These are phyloP conservation scores for Paraescarpia echinospica DNA, from an alignment of 1,140 invertebrate species.

Conservation along the genomic window DNA sequence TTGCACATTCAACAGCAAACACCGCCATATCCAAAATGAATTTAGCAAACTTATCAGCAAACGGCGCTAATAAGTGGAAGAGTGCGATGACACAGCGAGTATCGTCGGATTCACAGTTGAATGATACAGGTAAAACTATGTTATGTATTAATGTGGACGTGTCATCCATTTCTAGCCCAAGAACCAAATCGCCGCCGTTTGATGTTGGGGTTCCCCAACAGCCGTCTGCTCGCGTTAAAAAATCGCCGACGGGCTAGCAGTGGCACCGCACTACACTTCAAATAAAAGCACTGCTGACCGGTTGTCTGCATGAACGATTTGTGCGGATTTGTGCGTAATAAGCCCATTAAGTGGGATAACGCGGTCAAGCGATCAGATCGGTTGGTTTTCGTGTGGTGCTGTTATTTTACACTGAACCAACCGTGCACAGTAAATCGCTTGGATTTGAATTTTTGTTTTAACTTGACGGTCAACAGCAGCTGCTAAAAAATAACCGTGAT, in stretches of 20 bases:
- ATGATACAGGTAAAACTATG: background rate
- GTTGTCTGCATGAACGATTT: background rate
- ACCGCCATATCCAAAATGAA: constrained; percentile 5
- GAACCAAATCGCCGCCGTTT: background rate
- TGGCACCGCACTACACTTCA: background rate
- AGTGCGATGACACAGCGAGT: background rate
- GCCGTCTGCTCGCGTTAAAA: background rate
- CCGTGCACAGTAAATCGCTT: background rate
- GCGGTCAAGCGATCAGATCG: background rate
- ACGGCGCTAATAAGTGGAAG: background rate
- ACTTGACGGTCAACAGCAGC: background rate
- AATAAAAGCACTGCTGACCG: constrained; percentile 4
- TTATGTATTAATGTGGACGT: background rate
- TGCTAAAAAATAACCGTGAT: background rate
- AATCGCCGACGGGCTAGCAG: background rate
- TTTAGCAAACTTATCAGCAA: background rate
- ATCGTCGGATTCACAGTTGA: background rate
- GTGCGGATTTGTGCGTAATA: background rate
- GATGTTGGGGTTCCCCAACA: background rate
- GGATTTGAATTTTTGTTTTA: background rate
- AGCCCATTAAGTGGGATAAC: background rate
- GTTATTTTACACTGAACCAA: background rate
- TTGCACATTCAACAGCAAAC: constrained; percentile 5
- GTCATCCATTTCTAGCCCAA: background rate
- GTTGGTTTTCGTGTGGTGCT: background rate